Evolutionary conservation across 37 sponge, comb jelly and placozoan genomes (phyloP).

Genomic region (Ianthella basta): DNA sequence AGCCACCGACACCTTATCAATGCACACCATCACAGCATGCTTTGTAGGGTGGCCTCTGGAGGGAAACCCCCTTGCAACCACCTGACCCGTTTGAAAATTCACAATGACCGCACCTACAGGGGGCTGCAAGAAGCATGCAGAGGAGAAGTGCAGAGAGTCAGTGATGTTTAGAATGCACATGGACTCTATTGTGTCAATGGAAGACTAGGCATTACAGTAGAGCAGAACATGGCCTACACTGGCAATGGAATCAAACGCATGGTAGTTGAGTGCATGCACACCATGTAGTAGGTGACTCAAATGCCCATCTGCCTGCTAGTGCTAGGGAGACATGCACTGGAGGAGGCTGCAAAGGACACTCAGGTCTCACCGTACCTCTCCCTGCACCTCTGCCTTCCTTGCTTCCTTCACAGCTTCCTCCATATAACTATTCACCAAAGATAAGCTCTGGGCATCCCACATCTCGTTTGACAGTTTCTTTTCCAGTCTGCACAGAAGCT

Average conservation of each 20-base stretch:
- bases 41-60: slow-evolving; percentile 56
- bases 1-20: slow-evolving; percentile 72
- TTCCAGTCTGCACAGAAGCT: slow-evolving; percentile 60
- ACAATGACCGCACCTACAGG: slow-evolving; percentile 80
- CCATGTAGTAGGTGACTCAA: too few species aligned
- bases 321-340: too few species aligned
- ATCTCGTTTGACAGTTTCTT: slow-evolving; percentile 40
- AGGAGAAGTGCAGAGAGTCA: neutral
- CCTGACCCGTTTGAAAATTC: slow-evolving; percentile 44
- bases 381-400: neutral
- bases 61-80: slow-evolving; percentile 64
- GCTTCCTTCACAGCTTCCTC: slow-evolving; percentile 27
- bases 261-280: too few species aligned
- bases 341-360: too few species aligned
- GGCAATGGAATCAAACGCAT: too few species aligned
- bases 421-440: slow-evolving; percentile 70
- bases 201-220: too few species aligned
- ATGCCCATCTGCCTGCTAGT: too few species aligned
- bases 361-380: too few species aligned
- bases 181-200: neutral
- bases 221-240: too few species aligned
- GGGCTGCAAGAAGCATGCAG: slow-evolving; percentile 14
- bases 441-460: slow-evolving; percentile 55
- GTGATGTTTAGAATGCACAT: neutral
- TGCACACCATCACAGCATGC: slow-evolving; percentile 91